These are phyloP conservation scores for Decapterus maruadsi DNA, from an alignment of 2,797 vertebrate genomes.

Conservation along the genomic window DNA sequence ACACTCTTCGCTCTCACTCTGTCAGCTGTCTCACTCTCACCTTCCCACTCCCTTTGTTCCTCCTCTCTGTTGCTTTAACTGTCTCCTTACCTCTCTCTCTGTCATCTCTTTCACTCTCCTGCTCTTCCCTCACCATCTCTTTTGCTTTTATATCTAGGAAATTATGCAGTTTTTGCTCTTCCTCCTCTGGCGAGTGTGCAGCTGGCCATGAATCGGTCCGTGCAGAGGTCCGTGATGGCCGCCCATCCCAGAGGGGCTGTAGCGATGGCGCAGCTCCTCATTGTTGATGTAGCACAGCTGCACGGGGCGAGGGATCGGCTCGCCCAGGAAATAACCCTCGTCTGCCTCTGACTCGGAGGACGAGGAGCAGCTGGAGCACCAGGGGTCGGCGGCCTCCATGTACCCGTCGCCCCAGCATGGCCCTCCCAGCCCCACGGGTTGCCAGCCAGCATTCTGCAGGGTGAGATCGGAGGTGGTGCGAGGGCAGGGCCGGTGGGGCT, in stretches of 20 bases:
- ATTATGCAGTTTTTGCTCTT: constrained; percentile 99
- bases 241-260: constrained; percentile 86
- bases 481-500: constrained; percentile 92
- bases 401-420: constrained; percentile 75
- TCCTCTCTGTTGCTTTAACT: constrained; percentile 62
- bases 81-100: constrained; percentile 64
- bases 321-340: constrained; percentile 95
- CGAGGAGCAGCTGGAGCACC: constrained; percentile 97
- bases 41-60: constrained; percentile 71
- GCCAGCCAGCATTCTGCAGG: constrained; percentile 94
- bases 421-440: constrained; percentile 71
- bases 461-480: constrained; percentile 97
- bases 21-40: constrained; percentile 74
- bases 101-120: constrained; percentile 60
- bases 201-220: constrained; percentile 86
- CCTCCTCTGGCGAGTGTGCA: constrained; percentile 94
- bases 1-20: constrained; percentile 65
- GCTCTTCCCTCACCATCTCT: constrained; percentile 52
- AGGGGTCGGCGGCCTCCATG: constrained; percentile 80
- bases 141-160: constrained; percentile 86
- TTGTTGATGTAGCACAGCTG: constrained; percentile 95
- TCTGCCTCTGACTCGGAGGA: constrained; percentile 95
- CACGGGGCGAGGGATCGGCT: constrained; percentile 94
- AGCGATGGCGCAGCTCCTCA: constrained; percentile 95
- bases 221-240: constrained; percentile 84